A percentile compares a stretch with the other conserved stretches of the same genome.
Evolutionary conservation across 2,797 vertebrate genomes (phyloP).

Genomic region (Numenius phaeopus): DNA sequence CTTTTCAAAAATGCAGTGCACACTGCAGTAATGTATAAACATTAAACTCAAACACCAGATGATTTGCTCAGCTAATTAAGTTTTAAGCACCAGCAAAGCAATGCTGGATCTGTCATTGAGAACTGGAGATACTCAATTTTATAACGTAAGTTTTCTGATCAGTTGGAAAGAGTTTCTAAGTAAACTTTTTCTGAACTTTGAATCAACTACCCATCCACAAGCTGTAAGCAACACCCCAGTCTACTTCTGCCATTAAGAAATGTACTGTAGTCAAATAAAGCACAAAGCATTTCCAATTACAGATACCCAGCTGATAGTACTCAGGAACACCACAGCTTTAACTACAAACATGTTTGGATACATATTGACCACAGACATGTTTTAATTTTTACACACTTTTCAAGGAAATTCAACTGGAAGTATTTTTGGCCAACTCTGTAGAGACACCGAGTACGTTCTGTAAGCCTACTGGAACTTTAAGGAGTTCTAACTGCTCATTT

Average conservation of each 20-base stretch:
- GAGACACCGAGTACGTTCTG: background rate
- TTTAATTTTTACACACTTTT: background rate
- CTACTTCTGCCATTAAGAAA: background rate
- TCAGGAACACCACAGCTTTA: background rate
- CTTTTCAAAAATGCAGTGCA: background rate
- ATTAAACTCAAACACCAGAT: background rate
- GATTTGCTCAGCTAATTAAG: background rate
- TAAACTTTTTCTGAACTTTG: background rate
- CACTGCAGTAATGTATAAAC: background rate
- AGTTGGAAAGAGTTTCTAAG: background rate
- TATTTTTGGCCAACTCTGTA: background rate
- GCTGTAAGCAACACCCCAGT: background rate
- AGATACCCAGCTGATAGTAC: background rate
- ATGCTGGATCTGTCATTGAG: background rate
- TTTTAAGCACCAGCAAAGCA: background rate
- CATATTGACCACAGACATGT: background rate
- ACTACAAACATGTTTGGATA: background rate
- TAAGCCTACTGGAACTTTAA: background rate
- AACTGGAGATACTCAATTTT: background rate
- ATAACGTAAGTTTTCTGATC: background rate
- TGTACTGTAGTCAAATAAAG: background rate
- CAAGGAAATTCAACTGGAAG: background rate
- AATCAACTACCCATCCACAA: background rate
- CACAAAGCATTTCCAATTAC: background rate
- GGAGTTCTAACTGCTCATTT: background rate